Base-by-base conservation (phyloP, 2,797 vertebrate genomes). In the Etheostoma nigrum region DNA sequence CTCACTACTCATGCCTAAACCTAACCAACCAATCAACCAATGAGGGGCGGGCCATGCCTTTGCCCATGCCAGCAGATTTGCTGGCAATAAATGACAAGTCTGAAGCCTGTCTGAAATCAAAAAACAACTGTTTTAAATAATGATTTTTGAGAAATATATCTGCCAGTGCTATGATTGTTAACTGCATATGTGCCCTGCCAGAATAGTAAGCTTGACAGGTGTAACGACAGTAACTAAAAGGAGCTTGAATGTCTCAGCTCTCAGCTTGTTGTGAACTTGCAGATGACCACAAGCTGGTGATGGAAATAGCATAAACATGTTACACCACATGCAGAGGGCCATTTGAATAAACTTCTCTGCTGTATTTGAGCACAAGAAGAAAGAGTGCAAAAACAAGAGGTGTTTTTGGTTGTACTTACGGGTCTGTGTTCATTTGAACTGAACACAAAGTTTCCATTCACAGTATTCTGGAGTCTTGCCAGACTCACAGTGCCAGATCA, bases 401-500 rank as follows among this genome's bases (percentile, higher is more conserved):
- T 25, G 21, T 23, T 61, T 61, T 23, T 19, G 21, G 15, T 45
- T 25, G 36, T 40, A 40, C 10, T 40, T 40, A n/a, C 21, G 1
- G 49, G 23, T 16, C 16, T 57, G 16, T 61, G 53, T 58, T 70
- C 15, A 49, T 15, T 40, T 54, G 9, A 59, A 52, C 48, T 61
- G n/a, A 79, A 73, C 30, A 65, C 30, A 72, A 68, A 74, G 25
- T 72, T 59, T 23, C 62, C 5, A 14, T 78, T 78, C 19, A 30
- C 15, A 10, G 30, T 47, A 33, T 62, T 48, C 44, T 72, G n/a
- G 18, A 48, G n/a, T 15, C 10, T 30, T 19, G 14, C 76, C 15
- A 55, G 23, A 40, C 36, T 40, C 11, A 40, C 36, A 4, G 33
- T 36, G 11, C 49, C 12, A 25, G 16, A 57, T 64, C 25, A 62